Conservation (phyloP, 1,140 invertebrate genomes). For the Popillia japonica region DNA sequence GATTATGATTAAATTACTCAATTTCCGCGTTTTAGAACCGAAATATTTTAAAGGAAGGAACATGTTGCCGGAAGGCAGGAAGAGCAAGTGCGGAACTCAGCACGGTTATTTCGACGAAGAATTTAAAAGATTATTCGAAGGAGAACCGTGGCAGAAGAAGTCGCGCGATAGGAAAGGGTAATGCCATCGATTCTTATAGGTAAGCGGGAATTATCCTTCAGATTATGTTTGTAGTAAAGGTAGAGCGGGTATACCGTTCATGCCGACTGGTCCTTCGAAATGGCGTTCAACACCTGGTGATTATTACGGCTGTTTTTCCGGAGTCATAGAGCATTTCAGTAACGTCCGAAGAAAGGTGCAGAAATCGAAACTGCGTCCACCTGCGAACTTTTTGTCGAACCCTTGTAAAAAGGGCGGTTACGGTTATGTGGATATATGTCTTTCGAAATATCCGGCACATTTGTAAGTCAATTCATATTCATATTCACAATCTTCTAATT, state of each 20-base stretch:
- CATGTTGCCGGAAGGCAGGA: constrained; percentile 47
- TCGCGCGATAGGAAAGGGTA: not conserved
- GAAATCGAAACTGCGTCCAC: constrained; percentile 25
- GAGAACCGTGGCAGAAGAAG: constrained; percentile 45
- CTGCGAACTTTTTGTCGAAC: constrained; percentile 50
- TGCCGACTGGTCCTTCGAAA: constrained; percentile 46
- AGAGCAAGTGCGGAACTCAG: constrained; percentile 53
- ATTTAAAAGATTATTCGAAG: constrained; percentile 55
- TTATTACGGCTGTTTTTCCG: constrained; percentile 56
- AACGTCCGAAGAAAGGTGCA: constrained; percentile 42
- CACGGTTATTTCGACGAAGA: constrained; percentile 57
- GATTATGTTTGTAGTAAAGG: not conserved
- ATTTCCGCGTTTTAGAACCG: not conserved
- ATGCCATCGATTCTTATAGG: not conserved
- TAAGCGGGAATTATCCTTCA: not conserved
- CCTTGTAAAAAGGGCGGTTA: constrained; percentile 56
- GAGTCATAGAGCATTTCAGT: constrained; percentile 52
- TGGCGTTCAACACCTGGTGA: constrained; percentile 55
- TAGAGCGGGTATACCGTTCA: not conserved
- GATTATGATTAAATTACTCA: not conserved
- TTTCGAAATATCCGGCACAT: constrained; percentile 56
- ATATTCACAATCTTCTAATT: too few relatives aligned
- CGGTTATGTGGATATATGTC: constrained; percentile 57
- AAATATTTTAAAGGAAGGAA: constrained; percentile 39
- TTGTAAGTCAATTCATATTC: too few relatives aligned